Percentiles rank a stretch among this genome's conserved stretches.
Evolutionary conservation across 2,888 invertebrate species (phyloP).

Genomic region (Philonicus albiceps): DNA sequence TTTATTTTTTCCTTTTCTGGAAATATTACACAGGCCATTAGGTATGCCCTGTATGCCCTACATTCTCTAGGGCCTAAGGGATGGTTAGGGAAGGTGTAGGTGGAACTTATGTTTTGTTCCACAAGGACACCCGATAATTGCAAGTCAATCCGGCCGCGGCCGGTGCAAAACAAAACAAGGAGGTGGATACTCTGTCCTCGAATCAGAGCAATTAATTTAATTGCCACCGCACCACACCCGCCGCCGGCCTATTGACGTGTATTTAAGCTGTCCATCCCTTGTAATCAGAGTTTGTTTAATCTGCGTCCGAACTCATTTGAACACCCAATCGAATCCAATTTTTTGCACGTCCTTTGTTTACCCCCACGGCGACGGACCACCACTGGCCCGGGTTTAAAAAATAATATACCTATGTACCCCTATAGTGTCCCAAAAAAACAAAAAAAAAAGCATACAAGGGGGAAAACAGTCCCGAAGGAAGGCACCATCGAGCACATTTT

Average conservation of each 20-base stretch:
- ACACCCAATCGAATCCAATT: constrained; percentile 26
- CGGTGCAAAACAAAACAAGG: neutral
- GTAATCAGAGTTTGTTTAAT: constrained; percentile 32
- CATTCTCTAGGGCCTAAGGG: neutral
- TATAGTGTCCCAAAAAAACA: neutral
- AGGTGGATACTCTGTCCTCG: neutral
- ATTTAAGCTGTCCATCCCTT: neutral
- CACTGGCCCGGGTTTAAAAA: neutral
- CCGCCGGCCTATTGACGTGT: neutral
- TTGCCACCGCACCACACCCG: neutral
- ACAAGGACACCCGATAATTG: neutral
- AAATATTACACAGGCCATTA: neutral
- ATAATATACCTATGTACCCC: neutral
- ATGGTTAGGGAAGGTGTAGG: neutral
- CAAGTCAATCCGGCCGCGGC: neutral
- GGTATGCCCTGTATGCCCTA: neutral
- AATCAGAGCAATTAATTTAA: constrained; percentile 18
- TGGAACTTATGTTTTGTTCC: neutral
- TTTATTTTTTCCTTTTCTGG: neutral
- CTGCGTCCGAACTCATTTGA: constrained; percentile 13
- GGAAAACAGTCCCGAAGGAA: neutral
- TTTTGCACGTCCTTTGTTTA: constrained; percentile 9
- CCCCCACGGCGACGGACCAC: neutral
- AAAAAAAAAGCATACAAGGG: neutral
- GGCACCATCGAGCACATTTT: constrained; percentile 7